phyloP scores from a whole-genome alignment of 2,113 vertebrate genomes.

The Nesogale talazaci region DNA sequence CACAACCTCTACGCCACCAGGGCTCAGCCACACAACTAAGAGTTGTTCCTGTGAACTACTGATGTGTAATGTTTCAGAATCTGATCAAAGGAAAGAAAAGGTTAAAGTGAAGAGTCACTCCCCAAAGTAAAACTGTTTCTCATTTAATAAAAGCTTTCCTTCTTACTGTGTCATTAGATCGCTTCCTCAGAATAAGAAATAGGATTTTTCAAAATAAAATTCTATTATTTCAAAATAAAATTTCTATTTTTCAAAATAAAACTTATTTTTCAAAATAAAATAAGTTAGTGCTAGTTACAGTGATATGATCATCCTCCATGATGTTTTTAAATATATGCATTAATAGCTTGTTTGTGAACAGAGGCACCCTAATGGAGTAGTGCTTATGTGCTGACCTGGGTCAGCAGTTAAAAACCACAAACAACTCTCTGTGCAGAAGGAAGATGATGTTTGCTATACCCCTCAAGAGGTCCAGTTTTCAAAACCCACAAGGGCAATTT shows the following conservation, averaged over 20 bases:
- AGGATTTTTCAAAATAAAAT: not conserved
- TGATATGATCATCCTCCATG: conserved; percentile 8
- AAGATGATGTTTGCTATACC: too few species aligned
- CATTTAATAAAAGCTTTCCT: not conserved
- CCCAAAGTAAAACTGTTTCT: conserved; percentile 28
- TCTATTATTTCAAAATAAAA: not conserved
- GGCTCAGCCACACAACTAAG: too few species aligned
- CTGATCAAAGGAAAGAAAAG: not conserved
- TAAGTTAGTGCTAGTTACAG: not conserved
- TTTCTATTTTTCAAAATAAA: not conserved
- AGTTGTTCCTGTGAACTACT: not conserved
- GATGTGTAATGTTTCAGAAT: not conserved
- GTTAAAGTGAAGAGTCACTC: not conserved
- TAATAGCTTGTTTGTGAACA: too few species aligned
- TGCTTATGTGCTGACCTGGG: too few species aligned
- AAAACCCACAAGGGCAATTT: too few species aligned
- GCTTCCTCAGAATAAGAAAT: not conserved
- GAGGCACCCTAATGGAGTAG: too few species aligned
- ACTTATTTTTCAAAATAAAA: not conserved
- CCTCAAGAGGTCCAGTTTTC: too few species aligned
- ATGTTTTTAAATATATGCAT: too few species aligned
- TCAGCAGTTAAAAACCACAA: too few species aligned
- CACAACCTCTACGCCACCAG: too few species aligned
- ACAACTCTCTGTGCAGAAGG: too few species aligned
- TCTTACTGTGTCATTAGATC: not conserved